A percentile compares a stretch with the other conserved stretches of the same genome.
Conservation (phyloP, 2,113 vertebrate genomes). For the Chloebia gouldiae region DNA sequence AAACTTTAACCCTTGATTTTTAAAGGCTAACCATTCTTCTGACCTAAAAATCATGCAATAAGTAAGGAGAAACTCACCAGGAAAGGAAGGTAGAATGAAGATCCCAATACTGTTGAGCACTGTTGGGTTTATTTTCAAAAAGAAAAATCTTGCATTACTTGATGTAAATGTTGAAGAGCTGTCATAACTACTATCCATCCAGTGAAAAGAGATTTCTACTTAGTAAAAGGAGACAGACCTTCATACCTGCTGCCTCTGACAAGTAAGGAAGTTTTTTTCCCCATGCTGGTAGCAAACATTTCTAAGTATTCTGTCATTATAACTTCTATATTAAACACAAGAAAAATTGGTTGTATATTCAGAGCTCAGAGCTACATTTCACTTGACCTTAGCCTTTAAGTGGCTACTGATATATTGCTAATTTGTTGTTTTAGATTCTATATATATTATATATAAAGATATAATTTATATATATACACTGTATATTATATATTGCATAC, state of each 20-base stretch:
- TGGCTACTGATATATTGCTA: neutral
- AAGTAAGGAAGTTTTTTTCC: neutral
- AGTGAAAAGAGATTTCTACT: neutral
- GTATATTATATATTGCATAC: neutral
- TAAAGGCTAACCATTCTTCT: conserved; percentile 15
- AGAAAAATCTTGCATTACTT: neutral
- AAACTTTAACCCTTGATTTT: neutral
- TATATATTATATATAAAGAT: neutral
- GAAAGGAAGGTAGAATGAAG: neutral
- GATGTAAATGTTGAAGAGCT: neutral
- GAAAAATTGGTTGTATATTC: neutral
- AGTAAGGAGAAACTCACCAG: neutral
- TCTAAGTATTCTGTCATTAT: neutral
- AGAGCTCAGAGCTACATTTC: neutral
- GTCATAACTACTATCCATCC: neutral
- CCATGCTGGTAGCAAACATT: neutral
- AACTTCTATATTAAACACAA: neutral
- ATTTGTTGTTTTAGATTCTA: neutral
- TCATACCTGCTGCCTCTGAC: neutral
- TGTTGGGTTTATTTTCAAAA: neutral
- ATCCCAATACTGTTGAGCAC: neutral
- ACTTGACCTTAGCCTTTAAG: neutral
- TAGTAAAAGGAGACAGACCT: neutral
- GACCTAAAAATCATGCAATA: neutral
- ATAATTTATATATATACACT: neutral